Evolutionary conservation across 2,888 invertebrate genomes (phyloP).

Genomic region (Scrobipalpa atriplicella): DNA sequence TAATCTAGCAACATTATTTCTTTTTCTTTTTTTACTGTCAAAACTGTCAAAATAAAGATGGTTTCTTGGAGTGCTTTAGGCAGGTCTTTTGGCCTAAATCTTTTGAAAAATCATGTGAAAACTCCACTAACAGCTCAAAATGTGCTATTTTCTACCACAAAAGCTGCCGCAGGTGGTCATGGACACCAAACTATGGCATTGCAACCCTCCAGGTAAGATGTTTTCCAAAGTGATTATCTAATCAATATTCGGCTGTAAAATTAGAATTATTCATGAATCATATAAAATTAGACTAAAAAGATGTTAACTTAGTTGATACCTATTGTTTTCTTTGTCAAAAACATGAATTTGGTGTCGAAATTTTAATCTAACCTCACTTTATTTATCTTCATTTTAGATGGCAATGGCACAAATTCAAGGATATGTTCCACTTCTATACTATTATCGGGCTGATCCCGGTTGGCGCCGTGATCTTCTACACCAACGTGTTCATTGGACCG

Average conservation of each 20-base stretch:
- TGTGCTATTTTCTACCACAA: slow-evolving; percentile 68
- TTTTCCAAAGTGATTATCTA: slow-evolving; percentile 71
- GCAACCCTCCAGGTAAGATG: slow-evolving; percentile 81
- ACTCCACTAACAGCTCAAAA: slow-evolving; percentile 58
- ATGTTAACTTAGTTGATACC: neutral
- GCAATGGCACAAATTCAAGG: slow-evolving; percentile 94
- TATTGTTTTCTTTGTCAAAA: neutral
- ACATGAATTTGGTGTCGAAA: neutral
- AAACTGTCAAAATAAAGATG: slow-evolving; percentile 77
- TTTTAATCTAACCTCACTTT: slow-evolving; percentile 38
- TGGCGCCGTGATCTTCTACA: slow-evolving; percentile 80
- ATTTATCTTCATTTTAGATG: slow-evolving; percentile 74
- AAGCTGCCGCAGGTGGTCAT: slow-evolving; percentile 82
- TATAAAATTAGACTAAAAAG: neutral
- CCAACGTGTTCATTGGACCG: slow-evolving; percentile 93
- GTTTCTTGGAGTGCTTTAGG: slow-evolving; percentile 86
- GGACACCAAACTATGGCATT: slow-evolving; percentile 84
- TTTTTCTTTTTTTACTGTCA: neutral
- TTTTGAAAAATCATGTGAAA: slow-evolving; percentile 63
- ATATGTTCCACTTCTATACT: slow-evolving; percentile 89
- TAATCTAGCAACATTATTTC: neutral
- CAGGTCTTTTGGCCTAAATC: slow-evolving; percentile 70
- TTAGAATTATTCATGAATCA: neutral
- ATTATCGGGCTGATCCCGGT: slow-evolving; percentile 90
- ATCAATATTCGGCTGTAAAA: slow-evolving; percentile 53